phyloP scores from a whole-genome alignment of 2,888 invertebrate species.

The Seira musarum region DNA sequence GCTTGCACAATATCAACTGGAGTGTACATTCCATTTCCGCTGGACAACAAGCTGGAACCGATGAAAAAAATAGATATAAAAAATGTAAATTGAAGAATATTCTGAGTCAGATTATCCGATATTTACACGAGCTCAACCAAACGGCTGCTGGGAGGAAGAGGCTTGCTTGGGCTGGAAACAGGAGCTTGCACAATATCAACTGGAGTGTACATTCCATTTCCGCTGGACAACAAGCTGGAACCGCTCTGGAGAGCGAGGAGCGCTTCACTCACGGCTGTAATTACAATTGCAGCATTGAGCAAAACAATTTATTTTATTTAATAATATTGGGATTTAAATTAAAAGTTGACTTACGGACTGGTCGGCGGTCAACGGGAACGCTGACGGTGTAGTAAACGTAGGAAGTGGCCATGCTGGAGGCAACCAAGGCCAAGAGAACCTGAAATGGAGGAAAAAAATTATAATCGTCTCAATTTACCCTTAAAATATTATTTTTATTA shows the following conservation, averaged over 20 bases:
- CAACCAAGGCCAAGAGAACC: conserved; percentile 26
- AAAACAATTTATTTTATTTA: no score
- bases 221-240: not conserved
- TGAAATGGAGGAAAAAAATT: not conserved
- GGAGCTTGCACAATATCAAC: not conserved
- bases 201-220: conserved; percentile 22
- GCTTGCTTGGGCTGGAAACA: not conserved
- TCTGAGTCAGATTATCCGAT: no score
- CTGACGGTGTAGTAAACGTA: not conserved
- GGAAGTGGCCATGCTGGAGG: conserved; percentile 13
- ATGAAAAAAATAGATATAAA: no score
- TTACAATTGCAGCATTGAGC: conserved; percentile 1
- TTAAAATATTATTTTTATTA: no score
- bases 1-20: not conserved
- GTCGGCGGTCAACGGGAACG: not conserved
- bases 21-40: conserved; percentile 19
- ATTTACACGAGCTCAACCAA: not conserved
- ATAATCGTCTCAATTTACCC: not conserved
- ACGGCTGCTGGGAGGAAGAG: not conserved
- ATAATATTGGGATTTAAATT: no score
- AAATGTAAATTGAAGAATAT: no score
- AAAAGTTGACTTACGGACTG: not conserved
- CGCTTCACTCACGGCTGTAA: conserved; percentile 16
- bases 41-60: no score
- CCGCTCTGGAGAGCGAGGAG: conserved; percentile 7